Evolutionary conservation across 2,113 vertebrate genomes (phyloP).

Genomic region (Saguinus midas): DNA sequence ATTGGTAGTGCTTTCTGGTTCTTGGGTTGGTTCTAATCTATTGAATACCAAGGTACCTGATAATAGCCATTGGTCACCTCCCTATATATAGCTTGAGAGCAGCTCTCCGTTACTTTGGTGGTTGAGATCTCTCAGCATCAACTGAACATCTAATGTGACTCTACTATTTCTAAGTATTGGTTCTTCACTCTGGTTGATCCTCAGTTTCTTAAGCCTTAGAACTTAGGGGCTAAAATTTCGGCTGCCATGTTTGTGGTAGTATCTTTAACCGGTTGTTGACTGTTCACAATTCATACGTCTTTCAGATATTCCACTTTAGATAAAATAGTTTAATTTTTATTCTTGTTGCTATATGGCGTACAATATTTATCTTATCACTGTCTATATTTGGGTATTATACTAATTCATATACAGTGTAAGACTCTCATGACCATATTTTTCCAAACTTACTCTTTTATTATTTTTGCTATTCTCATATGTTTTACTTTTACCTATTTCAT

Average conservation of each 20-base stretch:
- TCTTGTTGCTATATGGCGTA: not conserved
- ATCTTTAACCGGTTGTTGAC: not conserved
- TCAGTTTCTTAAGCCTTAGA: not conserved
- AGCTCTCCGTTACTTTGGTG: not conserved
- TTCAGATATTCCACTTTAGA: not conserved
- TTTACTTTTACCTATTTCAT: not conserved
- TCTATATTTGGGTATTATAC: not conserved
- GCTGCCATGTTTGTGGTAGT: not conserved
- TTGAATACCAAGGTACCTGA: not conserved
- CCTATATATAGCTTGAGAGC: not conserved
- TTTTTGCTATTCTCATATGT: not conserved
- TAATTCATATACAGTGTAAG: not conserved
- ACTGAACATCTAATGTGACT: not conserved
- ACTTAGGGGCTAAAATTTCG: not conserved
- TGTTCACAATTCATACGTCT: not conserved
- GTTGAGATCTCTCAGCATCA: not conserved
- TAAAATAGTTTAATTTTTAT: not conserved
- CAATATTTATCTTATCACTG: not conserved
- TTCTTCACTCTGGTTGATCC: not conserved
- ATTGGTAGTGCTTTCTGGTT: not conserved
- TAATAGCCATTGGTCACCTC: not conserved
- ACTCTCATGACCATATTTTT: not conserved
- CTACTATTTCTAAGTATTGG: not conserved
- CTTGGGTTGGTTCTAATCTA: not conserved
- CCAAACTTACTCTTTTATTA: not conserved